Evolutionary conservation across 2,888 invertebrate genomes (phyloP).

Genomic region (Melolontha melolontha): DNA sequence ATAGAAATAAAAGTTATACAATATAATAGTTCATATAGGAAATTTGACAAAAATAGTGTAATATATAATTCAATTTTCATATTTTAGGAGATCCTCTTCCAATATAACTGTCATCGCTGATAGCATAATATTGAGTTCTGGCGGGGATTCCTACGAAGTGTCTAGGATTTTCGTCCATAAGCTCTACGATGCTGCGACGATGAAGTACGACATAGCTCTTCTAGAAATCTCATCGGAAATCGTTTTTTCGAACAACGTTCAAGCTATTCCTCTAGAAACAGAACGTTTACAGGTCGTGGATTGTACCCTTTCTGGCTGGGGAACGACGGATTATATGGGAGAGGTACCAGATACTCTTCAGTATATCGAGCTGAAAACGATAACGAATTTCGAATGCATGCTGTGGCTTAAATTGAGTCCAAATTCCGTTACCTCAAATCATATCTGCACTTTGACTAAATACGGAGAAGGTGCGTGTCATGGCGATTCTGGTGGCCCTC

Average conservation of each 20-base stretch:
- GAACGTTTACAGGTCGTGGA: background rate
- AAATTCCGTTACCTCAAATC: constrained; percentile 1
- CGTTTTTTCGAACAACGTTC: constrained; percentile 5
- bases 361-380: constrained; percentile 51
- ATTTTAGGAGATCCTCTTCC: constrained; percentile 4
- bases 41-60: no score
- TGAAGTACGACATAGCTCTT: constrained; percentile 33
- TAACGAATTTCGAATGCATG: no score
- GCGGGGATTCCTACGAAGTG: constrained; percentile 6
- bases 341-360: constrained; percentile 68
- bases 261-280: constrained; percentile 22
- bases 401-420: constrained; percentile 8
- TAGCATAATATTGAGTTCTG: constrained; percentile 3
- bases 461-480: constrained; percentile 70
- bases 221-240: constrained; percentile 27
- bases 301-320: constrained; percentile 60
- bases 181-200: background rate
- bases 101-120: background rate
- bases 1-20: no score
- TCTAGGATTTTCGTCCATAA: constrained; percentile 13
- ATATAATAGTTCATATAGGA: no score
- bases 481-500: constrained; percentile 70
- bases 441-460: constrained; percentile 57
- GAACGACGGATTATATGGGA: constrained; percentile 67
- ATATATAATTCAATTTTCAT: no score